phyloP scores from a whole-genome alignment of 2,797 vertebrate species.

The Todus mexicanus region DNA sequence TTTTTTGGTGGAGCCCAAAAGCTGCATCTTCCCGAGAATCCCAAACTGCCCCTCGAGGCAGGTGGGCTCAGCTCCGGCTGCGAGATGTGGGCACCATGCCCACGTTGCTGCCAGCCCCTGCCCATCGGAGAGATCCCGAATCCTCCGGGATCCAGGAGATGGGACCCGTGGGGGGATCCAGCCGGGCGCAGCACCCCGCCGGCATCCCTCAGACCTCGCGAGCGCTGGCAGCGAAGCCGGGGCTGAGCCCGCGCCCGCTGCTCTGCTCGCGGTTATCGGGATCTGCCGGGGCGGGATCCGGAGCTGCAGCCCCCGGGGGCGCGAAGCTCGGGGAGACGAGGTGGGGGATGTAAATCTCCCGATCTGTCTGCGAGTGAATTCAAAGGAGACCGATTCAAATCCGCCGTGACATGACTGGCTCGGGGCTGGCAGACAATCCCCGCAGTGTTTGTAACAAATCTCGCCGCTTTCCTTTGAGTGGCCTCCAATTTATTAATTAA shows the following conservation, averaged over 20 bases:
- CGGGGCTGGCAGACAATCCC: slow-evolving; percentile 46
- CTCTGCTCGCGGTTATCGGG: neutral
- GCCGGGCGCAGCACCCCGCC: neutral
- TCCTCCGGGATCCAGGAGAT: rapidly evolving
- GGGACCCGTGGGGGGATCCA: too few species aligned
- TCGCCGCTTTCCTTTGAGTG: slow-evolving; percentile 61
- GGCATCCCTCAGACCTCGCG: neutral
- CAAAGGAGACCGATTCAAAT: slow-evolving; percentile 58
- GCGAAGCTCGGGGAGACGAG: neutral
- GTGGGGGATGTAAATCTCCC: slow-evolving; percentile 41
- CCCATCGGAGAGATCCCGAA: neutral
- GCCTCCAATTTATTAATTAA: slow-evolving; percentile 70
- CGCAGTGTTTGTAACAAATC: slow-evolving; percentile 41
- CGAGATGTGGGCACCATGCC: rapidly evolving
- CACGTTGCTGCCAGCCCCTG: neutral
- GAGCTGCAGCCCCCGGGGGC: neutral
- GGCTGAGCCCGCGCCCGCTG: neutral
- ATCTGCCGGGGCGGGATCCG: neutral
- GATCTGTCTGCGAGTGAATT: slow-evolving; percentile 45
- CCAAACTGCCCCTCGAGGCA: neutral
- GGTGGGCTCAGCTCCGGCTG: neutral
- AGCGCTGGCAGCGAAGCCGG: rapidly evolving
- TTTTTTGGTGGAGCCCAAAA: slow-evolving; percentile 14
- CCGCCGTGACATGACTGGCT: slow-evolving; percentile 44
- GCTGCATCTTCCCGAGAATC: too few species aligned